Conservation (phyloP, 2,113 vertebrate species). For the Pomatorhinus ruficollis region DNA sequence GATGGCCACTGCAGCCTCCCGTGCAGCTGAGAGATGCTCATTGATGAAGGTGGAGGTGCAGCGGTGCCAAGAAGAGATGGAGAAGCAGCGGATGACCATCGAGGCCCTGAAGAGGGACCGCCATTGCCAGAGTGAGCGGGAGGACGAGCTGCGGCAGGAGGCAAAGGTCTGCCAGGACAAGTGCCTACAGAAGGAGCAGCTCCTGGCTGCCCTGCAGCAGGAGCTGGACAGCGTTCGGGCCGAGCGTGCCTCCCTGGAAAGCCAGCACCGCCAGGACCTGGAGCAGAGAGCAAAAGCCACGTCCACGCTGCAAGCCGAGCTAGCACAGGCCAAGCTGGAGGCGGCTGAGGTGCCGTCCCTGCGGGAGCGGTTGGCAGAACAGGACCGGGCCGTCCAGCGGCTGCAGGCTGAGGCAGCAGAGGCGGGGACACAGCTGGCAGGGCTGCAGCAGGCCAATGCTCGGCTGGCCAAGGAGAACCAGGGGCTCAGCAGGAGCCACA, state of each 20-base stretch:
- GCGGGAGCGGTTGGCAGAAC: conserved; percentile 45
- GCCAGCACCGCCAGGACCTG: conserved; percentile 62
- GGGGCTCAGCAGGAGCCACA: conserved; percentile 43
- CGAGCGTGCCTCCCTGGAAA: conserved; percentile 41
- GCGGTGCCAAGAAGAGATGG: conserved; percentile 69
- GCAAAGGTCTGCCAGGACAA: conserved; percentile 70
- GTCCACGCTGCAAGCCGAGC: conserved; percentile 65
- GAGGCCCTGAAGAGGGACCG: conserved; percentile 71
- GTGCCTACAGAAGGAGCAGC: conserved; percentile 75
- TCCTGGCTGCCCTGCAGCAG: conserved; percentile 64
- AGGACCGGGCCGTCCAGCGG: conserved; percentile 49
- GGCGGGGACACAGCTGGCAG: conserved; percentile 35
- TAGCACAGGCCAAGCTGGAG: conserved; percentile 69
- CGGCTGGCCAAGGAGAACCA: conserved; percentile 68
- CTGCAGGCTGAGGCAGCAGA: conserved; percentile 68
- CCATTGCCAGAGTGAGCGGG: conserved; percentile 61
- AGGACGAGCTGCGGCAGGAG: conserved; percentile 75
- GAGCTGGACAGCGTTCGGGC: conserved; percentile 63
- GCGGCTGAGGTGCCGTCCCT: conserved; percentile 31
- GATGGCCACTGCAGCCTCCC: conserved; percentile 68
- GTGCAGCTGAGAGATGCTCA: conserved; percentile 68
- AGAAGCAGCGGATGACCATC: conserved; percentile 58
- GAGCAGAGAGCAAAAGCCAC: conserved; percentile 58
- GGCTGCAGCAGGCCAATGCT: conserved; percentile 67
- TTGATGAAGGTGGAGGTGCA: conserved; percentile 72